Evolutionary conservation across 1,140 invertebrate species (phyloP).

Genomic region (Thaumatotibia leucotreta): DNA sequence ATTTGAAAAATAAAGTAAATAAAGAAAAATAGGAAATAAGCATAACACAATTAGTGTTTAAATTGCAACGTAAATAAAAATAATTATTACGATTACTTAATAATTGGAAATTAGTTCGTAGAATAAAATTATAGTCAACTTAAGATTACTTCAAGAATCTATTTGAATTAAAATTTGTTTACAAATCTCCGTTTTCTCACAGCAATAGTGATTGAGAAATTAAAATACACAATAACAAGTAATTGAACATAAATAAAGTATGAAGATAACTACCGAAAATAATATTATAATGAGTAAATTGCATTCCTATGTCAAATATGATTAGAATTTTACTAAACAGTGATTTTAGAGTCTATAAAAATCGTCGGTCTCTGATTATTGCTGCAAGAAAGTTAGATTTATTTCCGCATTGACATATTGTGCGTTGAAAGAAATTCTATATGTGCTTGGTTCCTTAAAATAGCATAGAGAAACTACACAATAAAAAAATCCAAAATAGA

Average conservation of each 20-base stretch:
- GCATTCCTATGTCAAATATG: no score
- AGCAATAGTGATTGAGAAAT: not conserved
- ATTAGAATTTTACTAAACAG: no score
- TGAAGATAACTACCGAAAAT: conserved; percentile 15
- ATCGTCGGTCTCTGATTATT: not conserved
- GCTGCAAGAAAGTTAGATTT: not conserved
- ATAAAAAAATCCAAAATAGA: no score
- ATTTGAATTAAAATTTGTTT: not conserved
- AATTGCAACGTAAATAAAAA: not conserved
- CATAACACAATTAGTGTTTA: not conserved
- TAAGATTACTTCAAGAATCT: not conserved
- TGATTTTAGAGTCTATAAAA: not conserved
- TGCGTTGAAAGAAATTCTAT: not conserved
- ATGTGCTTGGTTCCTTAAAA: not conserved
- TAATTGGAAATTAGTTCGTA: not conserved
- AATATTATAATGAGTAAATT: no score
- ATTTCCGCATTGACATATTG: not conserved
- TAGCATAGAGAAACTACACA: not conserved
- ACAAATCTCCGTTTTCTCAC: not conserved
- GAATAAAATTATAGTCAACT: not conserved
- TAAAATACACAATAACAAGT: not conserved
- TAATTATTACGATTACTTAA: not conserved
- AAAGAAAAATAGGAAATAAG: not conserved
- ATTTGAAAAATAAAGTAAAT: not conserved
- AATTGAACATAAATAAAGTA: not conserved